Evolutionary conservation across 2,888 invertebrate species (phyloP).

Genomic region (Andrena marginata): DNA sequence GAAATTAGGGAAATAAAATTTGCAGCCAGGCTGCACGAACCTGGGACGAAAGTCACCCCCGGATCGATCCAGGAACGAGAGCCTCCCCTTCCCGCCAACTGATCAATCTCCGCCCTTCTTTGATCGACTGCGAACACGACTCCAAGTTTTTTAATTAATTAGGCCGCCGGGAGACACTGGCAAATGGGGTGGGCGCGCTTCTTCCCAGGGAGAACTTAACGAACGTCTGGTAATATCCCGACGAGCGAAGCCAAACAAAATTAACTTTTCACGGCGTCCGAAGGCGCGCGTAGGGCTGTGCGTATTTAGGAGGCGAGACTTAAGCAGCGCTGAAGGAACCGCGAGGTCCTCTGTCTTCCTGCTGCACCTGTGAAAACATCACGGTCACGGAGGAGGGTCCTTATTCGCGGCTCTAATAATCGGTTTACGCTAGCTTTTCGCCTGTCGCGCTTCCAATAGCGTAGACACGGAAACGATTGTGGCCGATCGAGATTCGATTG

Average conservation of each 20-base stretch:
- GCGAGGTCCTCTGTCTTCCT: conserved; percentile 8
- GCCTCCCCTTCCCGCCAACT: background rate
- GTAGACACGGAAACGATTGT: too few relatives aligned
- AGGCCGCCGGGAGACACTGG: conserved; percentile 32
- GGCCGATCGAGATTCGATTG: too few relatives aligned
- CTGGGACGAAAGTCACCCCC: too few relatives aligned
- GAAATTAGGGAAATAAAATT: conserved; percentile 58
- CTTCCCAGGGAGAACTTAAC: conserved; percentile 23
- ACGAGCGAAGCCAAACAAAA: conserved; percentile 54
- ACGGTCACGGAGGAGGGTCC: conserved; percentile 36
- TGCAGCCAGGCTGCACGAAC: background rate
- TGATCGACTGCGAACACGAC: conserved; percentile 29
- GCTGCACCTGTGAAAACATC: conserved; percentile 67
- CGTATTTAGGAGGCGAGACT: conserved; percentile 31
- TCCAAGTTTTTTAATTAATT: conserved; percentile 54
- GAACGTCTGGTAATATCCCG: conserved; percentile 49
- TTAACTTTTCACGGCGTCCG: conserved; percentile 46
- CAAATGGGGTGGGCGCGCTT: background rate
- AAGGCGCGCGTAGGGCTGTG: conserved; percentile 19
- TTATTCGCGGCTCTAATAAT: conserved; percentile 41
- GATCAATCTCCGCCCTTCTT: conserved; percentile 49
- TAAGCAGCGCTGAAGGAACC: conserved; percentile 52
- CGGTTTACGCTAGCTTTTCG: conserved; percentile 16
- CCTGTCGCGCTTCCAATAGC: background rate
- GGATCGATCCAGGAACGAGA: background rate